Percentiles rank a stretch among this genome's conserved stretches.
These are phyloP conservation scores for Acheta domesticus DNA, from an alignment of 2,888 invertebrate species.

Conservation along the genomic window DNA sequence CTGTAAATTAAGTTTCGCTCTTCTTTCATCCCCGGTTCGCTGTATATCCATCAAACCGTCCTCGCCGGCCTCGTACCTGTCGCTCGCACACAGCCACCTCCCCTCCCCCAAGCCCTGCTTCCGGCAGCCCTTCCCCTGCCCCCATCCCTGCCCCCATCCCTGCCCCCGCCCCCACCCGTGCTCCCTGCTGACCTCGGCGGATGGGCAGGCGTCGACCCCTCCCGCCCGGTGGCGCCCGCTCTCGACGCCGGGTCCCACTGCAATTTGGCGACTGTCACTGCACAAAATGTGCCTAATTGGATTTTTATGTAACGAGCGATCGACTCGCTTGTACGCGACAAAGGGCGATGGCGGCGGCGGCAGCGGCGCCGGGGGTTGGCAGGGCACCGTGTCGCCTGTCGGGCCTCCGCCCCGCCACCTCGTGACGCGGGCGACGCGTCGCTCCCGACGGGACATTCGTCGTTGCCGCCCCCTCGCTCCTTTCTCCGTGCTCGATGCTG, in stretches of 20 bases:
- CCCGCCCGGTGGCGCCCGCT: not conserved
- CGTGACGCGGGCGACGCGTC: too few relatives aligned
- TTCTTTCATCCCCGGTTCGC: too few relatives aligned
- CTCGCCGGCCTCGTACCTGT: too few relatives aligned
- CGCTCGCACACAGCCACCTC: too few relatives aligned
- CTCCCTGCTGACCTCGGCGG: too few relatives aligned
- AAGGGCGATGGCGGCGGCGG: not conserved
- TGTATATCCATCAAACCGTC: too few relatives aligned
- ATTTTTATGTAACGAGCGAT: conserved; percentile 26
- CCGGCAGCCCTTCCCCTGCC: not conserved
- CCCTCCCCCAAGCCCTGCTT: too few relatives aligned
- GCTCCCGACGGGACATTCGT: too few relatives aligned
- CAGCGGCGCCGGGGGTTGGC: not conserved
- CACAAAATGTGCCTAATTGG: conserved; percentile 23
- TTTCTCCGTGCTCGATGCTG: too few relatives aligned
- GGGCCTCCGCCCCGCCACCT: not conserved
- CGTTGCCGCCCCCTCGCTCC: too few relatives aligned
- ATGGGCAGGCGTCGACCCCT: not conserved
- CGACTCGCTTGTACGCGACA: not conserved
- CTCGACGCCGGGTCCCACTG: conserved; percentile 3
- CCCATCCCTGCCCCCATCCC: not conserved
- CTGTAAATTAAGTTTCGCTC: too few relatives aligned
- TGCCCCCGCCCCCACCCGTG: not conserved
- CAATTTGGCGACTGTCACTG: conserved; percentile 25
- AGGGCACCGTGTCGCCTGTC: not conserved